Evolutionary conservation across 2,888 invertebrate genomes (phyloP), one percentile per base, ranked within the genome.

Genomic region (Heliconius ismenius): DNA sequence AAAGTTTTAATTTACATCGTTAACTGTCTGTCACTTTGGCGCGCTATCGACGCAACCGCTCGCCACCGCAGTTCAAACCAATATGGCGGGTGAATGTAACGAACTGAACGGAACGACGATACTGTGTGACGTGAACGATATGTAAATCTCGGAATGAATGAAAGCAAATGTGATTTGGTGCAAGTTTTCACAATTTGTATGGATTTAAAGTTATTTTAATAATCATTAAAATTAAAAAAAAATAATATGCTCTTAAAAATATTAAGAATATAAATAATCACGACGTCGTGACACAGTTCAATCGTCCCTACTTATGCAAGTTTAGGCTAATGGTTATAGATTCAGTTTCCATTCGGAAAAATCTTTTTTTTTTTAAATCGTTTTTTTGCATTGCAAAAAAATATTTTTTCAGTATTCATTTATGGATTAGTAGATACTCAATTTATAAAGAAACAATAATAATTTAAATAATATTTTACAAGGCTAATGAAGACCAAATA

Each of bases 1-100:
- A 88, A 88, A 89, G 88, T 91, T 89, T 82, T 78, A 80, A 82
- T 86, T 90, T 73, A 87, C 84, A 88, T 92, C 91, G 92, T 86
- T 88, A 84, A 83, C 84, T 86, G 82, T 82, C 92, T 90, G 93
- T 92, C 92, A 93, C 90, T 86, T 83, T 84, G 82, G 84, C 84
- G 85, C 86, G 83, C 83, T 83, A 86, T 85, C 83, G 80, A 79
- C 84, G 86, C 91, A 83, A 80, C 90, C 86, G 79, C 79, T 78
- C 86, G 70, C 83, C 79, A 63, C 84, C 81, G 85, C 88, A 86
- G 87, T 85, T 85, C 81, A 83, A 88, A 87, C 86, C 90, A 92
- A 93, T 93, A 93, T 94, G 93, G 93, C 92, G 88, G 87, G 79
- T 79, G 83, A 84, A 75, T 78, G 81, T 81, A 79, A 74, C 74